A percentile compares a stretch with the other conserved stretches of the same genome.
phyloP scores from a whole-genome alignment of 2,888 invertebrate genomes.

The Cheilosia urbana region DNA sequence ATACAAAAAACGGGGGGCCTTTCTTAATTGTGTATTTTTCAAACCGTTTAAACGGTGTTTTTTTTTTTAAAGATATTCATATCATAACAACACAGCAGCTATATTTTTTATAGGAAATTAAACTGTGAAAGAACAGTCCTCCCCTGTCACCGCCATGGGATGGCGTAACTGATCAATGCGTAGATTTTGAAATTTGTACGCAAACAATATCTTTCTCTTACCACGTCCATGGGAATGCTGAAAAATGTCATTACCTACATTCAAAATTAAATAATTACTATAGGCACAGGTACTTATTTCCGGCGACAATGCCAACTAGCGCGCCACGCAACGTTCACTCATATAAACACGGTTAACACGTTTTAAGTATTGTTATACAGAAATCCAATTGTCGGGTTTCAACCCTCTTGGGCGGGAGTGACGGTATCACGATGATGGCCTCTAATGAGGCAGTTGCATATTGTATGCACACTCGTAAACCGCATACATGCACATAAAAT shows the following conservation, averaged over 20 bases:
- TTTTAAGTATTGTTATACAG: conserved; percentile 51
- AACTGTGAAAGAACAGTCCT: too few relatives aligned
- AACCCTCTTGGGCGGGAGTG: conserved; percentile 4
- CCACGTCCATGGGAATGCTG: neutral
- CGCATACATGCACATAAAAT: conserved; percentile 5
- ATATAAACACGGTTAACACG: conserved; percentile 48
- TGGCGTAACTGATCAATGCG: too few relatives aligned
- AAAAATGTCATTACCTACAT: neutral
- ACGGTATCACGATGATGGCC: conserved; percentile 33
- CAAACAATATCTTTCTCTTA: too few relatives aligned
- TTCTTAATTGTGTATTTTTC: too few relatives aligned
- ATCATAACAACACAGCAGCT: too few relatives aligned
- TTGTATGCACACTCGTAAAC: conserved; percentile 42
- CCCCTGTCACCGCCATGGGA: too few relatives aligned
- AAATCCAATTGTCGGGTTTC: conserved; percentile 45
- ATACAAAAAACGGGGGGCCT: too few relatives aligned
- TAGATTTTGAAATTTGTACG: too few relatives aligned
- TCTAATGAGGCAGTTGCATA: conserved; percentile 68
- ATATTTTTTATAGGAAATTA: too few relatives aligned
- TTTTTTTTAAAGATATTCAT: too few relatives aligned
- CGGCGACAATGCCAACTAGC: conserved; percentile 16
- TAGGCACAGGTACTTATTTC: conserved; percentile 11
- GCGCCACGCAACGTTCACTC: neutral
- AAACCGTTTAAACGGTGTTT: too few relatives aligned
- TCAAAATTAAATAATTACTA: conserved; percentile 23